Conservation (phyloP, 2,888 invertebrate species). For the Tethea ocularis region DNA sequence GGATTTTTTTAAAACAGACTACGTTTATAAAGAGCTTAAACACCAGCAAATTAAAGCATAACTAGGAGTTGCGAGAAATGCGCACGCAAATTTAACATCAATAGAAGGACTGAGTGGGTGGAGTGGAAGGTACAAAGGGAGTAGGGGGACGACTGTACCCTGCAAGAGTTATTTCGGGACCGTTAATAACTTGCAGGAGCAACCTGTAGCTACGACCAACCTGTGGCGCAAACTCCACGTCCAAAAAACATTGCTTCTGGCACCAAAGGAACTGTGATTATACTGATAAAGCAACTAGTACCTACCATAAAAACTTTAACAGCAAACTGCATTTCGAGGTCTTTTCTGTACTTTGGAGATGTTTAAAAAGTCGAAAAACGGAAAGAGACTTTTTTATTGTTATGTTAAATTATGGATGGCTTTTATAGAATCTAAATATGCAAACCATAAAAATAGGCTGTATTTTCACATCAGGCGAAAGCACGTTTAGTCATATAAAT, state of each 20-base stretch:
- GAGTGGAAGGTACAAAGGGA: conserved; percentile 14
- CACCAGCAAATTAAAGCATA: conserved; percentile 6
- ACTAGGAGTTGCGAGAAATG: conserved; percentile 14
- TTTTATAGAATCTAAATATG: no score
- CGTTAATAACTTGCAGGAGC: conserved; percentile 60
- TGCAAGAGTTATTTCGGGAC: conserved; percentile 44
- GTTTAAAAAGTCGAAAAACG: background rate
- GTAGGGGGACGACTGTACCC: conserved; percentile 19
- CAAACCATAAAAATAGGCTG: no score
- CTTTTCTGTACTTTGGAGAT: background rate
- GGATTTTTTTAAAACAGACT: background rate
- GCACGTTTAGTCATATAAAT: no score
- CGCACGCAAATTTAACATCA: conserved; percentile 24
- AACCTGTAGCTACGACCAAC: conserved; percentile 64
- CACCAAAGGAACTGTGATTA: background rate
- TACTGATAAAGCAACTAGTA: background rate
- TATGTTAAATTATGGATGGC: no score
- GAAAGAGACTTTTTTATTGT: no score
- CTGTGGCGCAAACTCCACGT: conserved; percentile 48
- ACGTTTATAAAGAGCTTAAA: background rate
- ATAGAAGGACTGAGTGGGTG: conserved; percentile 13
- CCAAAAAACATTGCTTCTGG: conserved; percentile 24
- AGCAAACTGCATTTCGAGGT: background rate
- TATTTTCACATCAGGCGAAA: no score
- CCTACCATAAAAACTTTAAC: background rate